These are phyloP conservation scores for Propithecus coquereli DNA, from an alignment of 2,113 vertebrate genomes.

Conservation along the genomic window DNA sequence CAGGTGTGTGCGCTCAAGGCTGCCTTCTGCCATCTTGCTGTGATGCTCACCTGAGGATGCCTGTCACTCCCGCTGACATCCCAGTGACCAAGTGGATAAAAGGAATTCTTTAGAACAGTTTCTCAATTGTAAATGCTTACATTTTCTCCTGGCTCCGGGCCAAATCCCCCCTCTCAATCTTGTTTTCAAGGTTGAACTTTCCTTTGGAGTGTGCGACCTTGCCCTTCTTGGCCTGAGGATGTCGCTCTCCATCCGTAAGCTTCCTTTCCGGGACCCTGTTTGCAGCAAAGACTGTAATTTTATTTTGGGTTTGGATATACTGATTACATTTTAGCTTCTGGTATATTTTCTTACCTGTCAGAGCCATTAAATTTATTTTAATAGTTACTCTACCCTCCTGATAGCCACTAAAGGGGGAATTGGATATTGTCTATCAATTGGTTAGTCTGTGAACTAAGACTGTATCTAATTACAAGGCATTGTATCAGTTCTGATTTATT, in stretches of 20 bases:
- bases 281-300: background rate
- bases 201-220: background rate
- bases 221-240: conserved; percentile 66
- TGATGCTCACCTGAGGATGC: no score
- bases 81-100: background rate
- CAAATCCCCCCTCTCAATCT: background rate
- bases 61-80: fast-evolving
- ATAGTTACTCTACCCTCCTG: conserved; percentile 53
- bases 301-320: conserved; percentile 55
- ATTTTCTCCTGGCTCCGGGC: conserved; percentile 13
- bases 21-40: background rate
- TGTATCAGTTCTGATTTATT: conserved; percentile 81
- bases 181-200: conserved; percentile 45
- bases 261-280: background rate
- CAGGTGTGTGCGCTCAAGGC: no score
- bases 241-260: conserved; percentile 73
- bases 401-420: conserved; percentile 49
- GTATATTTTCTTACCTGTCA: conserved; percentile 72
- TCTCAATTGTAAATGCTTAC: background rate
- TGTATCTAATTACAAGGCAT: conserved; percentile 81
- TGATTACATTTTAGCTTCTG: conserved; percentile 72
- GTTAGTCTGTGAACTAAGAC: conserved; percentile 50
- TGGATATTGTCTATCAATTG: conserved; percentile 72
- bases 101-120: background rate
- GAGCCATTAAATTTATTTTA: conserved; percentile 65